Conservation (phyloP, 2,888 invertebrate genomes). For the Pandemis heparana region DNA sequence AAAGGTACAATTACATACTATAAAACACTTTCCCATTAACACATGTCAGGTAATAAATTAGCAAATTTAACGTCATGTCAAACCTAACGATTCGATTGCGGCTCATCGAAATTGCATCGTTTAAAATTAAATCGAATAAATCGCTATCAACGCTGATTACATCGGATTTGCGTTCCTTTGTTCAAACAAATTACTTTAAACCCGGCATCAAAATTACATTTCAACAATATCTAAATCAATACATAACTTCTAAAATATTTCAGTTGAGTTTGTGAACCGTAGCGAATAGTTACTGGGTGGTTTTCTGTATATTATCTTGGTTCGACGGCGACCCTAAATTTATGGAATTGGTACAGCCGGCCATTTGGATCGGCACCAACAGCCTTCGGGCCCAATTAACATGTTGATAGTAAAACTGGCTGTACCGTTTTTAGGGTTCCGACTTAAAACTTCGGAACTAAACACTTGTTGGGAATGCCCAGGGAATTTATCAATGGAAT, state of each 20-base stretch:
- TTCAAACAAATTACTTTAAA: too few species aligned
- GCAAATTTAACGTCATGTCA: too few species aligned
- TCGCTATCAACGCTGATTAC: too few species aligned
- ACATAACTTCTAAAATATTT: constrained; percentile 12
- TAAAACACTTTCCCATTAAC: too few species aligned
- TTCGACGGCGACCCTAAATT: constrained; percentile 33
- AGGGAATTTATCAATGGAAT: constrained; percentile 2
- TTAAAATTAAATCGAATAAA: too few species aligned
- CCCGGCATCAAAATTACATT: not conserved
- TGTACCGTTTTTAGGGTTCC: constrained; percentile 43
- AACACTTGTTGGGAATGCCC: constrained; percentile 10
- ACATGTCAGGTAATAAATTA: too few species aligned
- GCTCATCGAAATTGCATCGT: too few species aligned
- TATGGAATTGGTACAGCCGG: constrained; percentile 45
- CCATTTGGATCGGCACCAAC: constrained; percentile 78
- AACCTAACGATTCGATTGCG: too few species aligned
- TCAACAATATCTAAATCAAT: not conserved
- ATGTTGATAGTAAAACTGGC: constrained; percentile 74
- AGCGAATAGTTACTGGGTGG: constrained; percentile 33
- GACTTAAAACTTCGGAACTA: constrained; percentile 16
- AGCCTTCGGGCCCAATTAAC: constrained; percentile 75
- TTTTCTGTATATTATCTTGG: constrained; percentile 38
- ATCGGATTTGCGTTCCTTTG: too few species aligned
- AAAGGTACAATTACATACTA: too few species aligned
- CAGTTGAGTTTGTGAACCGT: constrained; percentile 10